Base-by-base conservation (phyloP, 2,888 invertebrate genomes). In the Drosophila siamana region DNA sequence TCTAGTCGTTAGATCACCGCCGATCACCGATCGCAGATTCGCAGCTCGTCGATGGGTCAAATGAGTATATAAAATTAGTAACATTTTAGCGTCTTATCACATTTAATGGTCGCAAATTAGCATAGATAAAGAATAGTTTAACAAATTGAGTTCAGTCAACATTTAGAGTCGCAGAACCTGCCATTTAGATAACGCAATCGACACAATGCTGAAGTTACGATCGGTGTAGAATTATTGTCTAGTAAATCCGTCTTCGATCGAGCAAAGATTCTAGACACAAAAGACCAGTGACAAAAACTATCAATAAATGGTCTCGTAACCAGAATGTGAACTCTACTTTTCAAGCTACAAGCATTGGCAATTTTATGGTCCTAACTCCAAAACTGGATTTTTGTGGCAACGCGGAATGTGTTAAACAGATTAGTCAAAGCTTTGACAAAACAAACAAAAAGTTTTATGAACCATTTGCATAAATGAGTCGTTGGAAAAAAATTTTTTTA, bases 321-420 rank as follows among this genome's bases (percentile, higher is more conserved):
- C 47, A 41, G 38, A 52, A 70, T 55, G 59, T 56, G 66, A 74
- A 44, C 61, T 46, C 38, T 46, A 62, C 56, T 70, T 60, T 52
- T 74, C 47, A 54, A 38, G 57, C 41, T 48, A 15, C 57, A 22
- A 30, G 19, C 51, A 56, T 78, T 48, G 59, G 47, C 44, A 57
- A 55, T 48, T 81, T 81, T 79, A 71, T 66, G 57, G 55, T 70
- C 50, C 38, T 16, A 60, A 46, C 16, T 54, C 13, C 40, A 69
- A 69, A 69, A 73, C 65, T 54, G 19, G 72, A 64, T 68, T 50
- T 50, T 36, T 2, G 22, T 6, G 26, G 22, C 22, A 41, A 47
- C 2, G 13, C 59, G 48, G 56, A 78, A 78, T 82, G 83, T 80
- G 81, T 83, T 86, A 75, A 86, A 73, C 66, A 73, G 73, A 82